Evolutionary conservation across 1,140 invertebrate genomes (phyloP).

Genomic region (Semibalanus balanoides): DNA sequence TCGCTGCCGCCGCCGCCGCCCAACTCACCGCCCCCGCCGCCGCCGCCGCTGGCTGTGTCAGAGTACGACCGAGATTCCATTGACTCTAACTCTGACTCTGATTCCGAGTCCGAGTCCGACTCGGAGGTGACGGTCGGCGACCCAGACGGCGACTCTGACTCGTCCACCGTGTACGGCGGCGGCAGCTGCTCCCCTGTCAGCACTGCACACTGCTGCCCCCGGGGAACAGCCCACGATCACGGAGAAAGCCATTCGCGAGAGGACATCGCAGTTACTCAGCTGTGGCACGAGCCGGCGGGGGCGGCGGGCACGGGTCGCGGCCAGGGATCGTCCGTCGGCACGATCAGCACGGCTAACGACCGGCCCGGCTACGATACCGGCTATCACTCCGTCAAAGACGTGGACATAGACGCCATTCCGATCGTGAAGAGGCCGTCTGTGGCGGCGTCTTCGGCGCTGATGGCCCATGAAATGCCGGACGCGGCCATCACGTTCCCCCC

Average conservation of each 20-base stretch:
- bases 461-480: background rate
- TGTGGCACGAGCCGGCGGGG: no score
- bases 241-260: background rate
- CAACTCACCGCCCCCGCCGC: no score
- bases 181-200: background rate
- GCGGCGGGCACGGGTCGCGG: no score
- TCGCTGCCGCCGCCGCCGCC: no score
- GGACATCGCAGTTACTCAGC: background rate
- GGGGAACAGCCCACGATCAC: no score
- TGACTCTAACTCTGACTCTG: background rate
- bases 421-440: constrained; percentile 14
- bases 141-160: no score
- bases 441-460: background rate
- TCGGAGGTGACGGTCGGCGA: no score
- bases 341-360: constrained; percentile 5
- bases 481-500: background rate
- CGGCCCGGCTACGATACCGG: background rate
- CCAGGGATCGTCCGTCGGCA: background rate
- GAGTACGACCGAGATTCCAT: background rate
- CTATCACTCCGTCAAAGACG: constrained; percentile 1
- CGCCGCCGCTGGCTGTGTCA: no score
- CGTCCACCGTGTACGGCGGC: background rate
- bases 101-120: background rate
- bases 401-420: constrained; percentile 8
- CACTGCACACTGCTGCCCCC: no score